phyloP scores from a whole-genome alignment of 2,888 invertebrate genomes.

The Hofmannophila pseudospretella region DNA sequence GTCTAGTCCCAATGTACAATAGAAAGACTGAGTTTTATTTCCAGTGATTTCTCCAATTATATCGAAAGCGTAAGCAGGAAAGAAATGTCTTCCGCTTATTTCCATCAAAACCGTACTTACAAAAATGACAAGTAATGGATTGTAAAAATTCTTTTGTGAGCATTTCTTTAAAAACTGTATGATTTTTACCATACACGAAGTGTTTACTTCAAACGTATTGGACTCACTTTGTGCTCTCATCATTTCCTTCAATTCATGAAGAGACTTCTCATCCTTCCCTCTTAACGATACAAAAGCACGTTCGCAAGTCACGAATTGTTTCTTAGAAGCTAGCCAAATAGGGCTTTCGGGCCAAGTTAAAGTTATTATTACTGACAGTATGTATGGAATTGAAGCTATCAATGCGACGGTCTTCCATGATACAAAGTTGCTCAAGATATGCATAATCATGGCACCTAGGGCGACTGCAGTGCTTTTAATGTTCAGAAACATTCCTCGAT shows the following conservation, averaged over 20 bases:
- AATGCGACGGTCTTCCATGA: slow-evolving; percentile 42
- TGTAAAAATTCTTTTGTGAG: slow-evolving; percentile 38
- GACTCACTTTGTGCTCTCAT: slow-evolving; percentile 30
- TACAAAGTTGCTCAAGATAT: slow-evolving; percentile 31
- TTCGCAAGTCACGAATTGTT: slow-evolving; percentile 63
- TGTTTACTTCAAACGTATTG: slow-evolving; percentile 9
- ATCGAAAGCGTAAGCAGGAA: slow-evolving; percentile 46
- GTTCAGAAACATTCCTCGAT: slow-evolving; percentile 34
- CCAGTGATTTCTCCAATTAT: slow-evolving; percentile 42
- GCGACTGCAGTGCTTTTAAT: slow-evolving; percentile 42
- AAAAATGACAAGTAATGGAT: slow-evolving; percentile 36
- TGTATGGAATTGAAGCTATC: slow-evolving; percentile 32
- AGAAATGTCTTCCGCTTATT: slow-evolving; percentile 39
- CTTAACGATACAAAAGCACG: slow-evolving; percentile 69
- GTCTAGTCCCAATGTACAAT: slow-evolving; percentile 43
- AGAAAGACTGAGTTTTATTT: slow-evolving; percentile 32
- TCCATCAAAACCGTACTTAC: slow-evolving; percentile 36
- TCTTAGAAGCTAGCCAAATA: slow-evolving; percentile 76
- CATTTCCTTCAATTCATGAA: slow-evolving; percentile 33
- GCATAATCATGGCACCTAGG: slow-evolving; percentile 36
- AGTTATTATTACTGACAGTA: slow-evolving; percentile 35
- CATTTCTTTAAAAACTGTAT: slow-evolving; percentile 33
- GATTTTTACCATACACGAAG: slow-evolving; percentile 14
- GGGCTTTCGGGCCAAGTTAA: no score
- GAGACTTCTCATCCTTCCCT: slow-evolving; percentile 36